A percentile compares a stretch with the other conserved stretches of the same genome.
Conservation (phyloP, 2,888 invertebrate genomes). For the Melinopterus prodromus region DNA sequence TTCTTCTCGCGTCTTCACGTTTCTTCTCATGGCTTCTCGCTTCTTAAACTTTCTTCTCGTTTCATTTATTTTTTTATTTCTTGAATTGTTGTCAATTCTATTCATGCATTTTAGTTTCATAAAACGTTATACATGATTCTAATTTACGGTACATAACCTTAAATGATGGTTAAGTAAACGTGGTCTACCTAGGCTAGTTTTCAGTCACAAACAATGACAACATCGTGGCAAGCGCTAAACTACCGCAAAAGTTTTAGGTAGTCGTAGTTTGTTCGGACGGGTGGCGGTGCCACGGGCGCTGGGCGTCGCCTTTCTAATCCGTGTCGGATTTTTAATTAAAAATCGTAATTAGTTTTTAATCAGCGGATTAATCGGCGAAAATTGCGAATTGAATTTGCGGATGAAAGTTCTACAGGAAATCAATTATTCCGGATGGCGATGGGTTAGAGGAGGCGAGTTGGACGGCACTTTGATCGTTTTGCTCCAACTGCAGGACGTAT, state of each 20-base stretch:
- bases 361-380: conserved; percentile 25
- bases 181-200: background rate
- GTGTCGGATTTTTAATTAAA: conserved; percentile 24
- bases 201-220: background rate
- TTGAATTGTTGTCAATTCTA: too few species aligned
- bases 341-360: conserved; percentile 26
- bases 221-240: background rate
- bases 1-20: too few species aligned
- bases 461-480: background rate
- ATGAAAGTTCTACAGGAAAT: conserved; percentile 25
- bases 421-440: conserved; percentile 20
- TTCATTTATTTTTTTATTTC: too few species aligned
- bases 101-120: too few species aligned
- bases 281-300: background rate
- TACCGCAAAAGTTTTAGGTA: conserved; percentile 11
- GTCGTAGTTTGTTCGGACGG: background rate
- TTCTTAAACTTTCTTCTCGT: too few species aligned
- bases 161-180: background rate
- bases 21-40: too few species aligned
- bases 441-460: background rate
- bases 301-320: conserved; percentile 12
- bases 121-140: too few species aligned
- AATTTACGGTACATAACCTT: too few species aligned
- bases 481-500: background rate
- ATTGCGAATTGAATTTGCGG: conserved; percentile 20